Conservation (phyloP, 2,113 vertebrate genomes). For the Regulus satrapa region DNA sequence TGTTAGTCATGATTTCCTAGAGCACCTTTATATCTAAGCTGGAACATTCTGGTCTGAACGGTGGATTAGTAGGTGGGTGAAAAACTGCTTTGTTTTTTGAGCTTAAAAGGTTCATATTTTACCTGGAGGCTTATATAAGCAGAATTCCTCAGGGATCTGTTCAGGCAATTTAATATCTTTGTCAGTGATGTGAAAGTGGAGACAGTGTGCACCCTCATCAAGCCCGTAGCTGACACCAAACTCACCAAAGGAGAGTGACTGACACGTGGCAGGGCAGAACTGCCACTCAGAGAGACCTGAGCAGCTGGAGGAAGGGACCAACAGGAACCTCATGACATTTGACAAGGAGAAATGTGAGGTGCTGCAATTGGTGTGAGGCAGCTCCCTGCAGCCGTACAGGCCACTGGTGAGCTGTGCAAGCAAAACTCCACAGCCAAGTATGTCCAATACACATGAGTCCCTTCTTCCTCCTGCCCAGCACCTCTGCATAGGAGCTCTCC, state of each 20-base stretch:
- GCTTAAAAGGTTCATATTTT: background rate
- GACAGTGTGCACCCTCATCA: background rate
- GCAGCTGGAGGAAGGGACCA: background rate
- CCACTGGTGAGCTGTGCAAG: background rate
- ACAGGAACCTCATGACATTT: background rate
- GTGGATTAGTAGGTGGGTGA: background rate
- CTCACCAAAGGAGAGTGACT: background rate
- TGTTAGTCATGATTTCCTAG: background rate
- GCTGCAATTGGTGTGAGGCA: background rate
- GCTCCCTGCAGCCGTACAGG: background rate
- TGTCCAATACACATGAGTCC: rapidly evolving
- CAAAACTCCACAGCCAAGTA: background rate
- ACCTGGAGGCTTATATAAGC: background rate
- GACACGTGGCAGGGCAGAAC: rapidly evolving
- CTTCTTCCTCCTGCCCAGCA: background rate
- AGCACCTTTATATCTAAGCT: background rate
- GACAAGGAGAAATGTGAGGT: background rate
- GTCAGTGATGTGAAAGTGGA: background rate
- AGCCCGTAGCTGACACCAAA: background rate
- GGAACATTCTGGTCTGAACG: background rate
- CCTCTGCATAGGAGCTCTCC: rapidly evolving
- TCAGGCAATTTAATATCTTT: background rate
- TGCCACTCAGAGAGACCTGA: background rate
- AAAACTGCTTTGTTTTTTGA: background rate
- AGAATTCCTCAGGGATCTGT: background rate